Base-by-base conservation (phyloP, 2,888 invertebrate species). In the Dasypolia templi region DNA sequence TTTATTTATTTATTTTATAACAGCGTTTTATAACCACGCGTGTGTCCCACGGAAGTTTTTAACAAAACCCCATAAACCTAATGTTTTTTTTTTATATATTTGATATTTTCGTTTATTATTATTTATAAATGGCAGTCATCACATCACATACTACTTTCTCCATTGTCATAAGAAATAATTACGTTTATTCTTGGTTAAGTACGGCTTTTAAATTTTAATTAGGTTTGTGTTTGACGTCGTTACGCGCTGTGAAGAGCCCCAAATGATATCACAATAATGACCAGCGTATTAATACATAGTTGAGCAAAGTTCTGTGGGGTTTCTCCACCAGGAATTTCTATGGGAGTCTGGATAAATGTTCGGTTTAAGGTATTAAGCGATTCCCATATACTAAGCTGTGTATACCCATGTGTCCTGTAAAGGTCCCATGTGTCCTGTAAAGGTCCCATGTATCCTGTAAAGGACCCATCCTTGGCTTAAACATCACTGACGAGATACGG, bases 31-130 rank as follows among this genome's bases (percentile, higher is more conserved):
- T 12, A 44, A 14, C 26, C 14, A 9, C 53, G 26, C 44, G 44
- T 32, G 32, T 46, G 32, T 42, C 32, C 7, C 19, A n/a, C 56
- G 17, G 7, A 17, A 5, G 2, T 11, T 17, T 12, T 19, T 6
- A 19, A 44, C 42, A 77, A 68, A 68, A 6, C 29, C 68, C 19
- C 22, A 59, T 59, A 51, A 68, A 75, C 3, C 2, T 79, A 49
- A 61, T 1, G 51, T 51, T 44, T 12, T 14, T n/a, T n/a, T 51
- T 66, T 29, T 6, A 42, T n/a, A n/a, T n/a, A n/a, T n/a, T n/a
- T n/a, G n/a, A n/a, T n/a, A n/a, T n/a, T n/a, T 22, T 58, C 5
- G 11, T 35, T 19, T 12, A 68, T 68, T 56, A 19, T n/a, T 6
- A 22, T 72, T 22, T n/a, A n/a, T n/a, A n/a, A 42, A 55, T 26